phyloP scores from a whole-genome alignment of 2,888 invertebrate genomes.

The Orthonevra nobilis region DNA sequence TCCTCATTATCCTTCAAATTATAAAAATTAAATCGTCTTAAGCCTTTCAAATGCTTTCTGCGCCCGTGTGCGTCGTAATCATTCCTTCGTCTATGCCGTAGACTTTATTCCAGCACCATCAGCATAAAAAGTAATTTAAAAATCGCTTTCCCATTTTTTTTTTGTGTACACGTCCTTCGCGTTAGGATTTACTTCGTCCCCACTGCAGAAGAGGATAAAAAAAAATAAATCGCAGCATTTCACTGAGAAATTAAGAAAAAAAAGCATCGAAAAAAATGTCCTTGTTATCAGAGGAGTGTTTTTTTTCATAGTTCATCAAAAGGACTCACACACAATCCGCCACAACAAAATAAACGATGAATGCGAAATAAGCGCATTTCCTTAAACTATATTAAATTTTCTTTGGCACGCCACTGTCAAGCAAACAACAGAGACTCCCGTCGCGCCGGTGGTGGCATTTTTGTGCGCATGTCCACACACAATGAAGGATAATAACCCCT shows the following conservation, averaged over 20 bases:
- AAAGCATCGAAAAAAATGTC: constrained; percentile 17
- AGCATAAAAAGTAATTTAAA: constrained; percentile 65
- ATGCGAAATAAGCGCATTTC: constrained; percentile 9
- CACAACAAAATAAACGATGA: too few species aligned
- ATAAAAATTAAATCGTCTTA: constrained; percentile 66
- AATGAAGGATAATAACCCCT: constrained; percentile 65
- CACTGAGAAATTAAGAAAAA: constrained; percentile 3
- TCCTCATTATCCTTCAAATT: constrained; percentile 65
- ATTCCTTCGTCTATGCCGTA: constrained; percentile 17
- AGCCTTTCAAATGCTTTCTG: constrained; percentile 55
- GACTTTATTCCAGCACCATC: constrained; percentile 51
- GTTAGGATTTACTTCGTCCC: constrained; percentile 5
- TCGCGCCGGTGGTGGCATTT: constrained; percentile 29
- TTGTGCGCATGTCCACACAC: constrained; percentile 63
- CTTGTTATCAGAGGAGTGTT: constrained; percentile 51
- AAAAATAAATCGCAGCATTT: too few species aligned
- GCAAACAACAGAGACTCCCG: neutral
- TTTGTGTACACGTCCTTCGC: neutral
- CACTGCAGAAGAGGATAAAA: constrained; percentile 42
- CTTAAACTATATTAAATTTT: neutral
- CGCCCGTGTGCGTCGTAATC: constrained; percentile 24
- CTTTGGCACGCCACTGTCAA: constrained; percentile 48
- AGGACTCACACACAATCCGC: constrained; percentile 24
- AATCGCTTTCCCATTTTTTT: constrained; percentile 42
- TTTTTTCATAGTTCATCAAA: constrained; percentile 62